Conservation (phyloP, 2,113 vertebrate genomes). For the Cichladusa arquata region DNA sequence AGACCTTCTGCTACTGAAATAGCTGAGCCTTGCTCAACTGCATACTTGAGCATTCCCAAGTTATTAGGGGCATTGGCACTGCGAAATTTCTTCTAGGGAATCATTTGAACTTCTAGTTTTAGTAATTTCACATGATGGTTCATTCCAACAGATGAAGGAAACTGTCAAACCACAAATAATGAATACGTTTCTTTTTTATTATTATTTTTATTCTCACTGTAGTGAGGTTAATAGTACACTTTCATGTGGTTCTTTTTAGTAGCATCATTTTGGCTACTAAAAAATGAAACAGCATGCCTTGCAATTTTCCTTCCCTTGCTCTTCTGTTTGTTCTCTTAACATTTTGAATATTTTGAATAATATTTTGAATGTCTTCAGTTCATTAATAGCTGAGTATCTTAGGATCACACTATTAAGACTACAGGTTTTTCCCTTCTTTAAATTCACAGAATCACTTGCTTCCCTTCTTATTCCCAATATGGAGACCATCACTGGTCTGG, state of each 20-base stretch:
- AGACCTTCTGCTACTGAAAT: neutral
- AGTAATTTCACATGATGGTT: neutral
- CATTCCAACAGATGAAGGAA: neutral
- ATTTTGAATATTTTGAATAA: too few relatives aligned
- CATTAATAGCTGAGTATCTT: slow-evolving; percentile 19
- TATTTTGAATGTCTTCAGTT: slow-evolving; percentile 39
- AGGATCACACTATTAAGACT: neutral
- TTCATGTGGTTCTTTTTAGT: neutral
- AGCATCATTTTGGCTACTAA: neutral
- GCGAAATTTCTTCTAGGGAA: neutral
- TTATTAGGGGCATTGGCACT: neutral
- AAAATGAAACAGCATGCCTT: neutral
- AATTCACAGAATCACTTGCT: neutral
- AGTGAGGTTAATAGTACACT: neutral
- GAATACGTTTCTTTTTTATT: neutral
- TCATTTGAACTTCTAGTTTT: neutral
- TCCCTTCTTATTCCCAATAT: neutral
- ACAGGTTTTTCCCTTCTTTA: neutral
- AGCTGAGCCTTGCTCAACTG: neutral
- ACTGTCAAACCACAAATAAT: neutral
- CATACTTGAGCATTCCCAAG: neutral
- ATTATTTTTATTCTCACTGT: neutral
- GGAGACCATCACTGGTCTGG: neutral
- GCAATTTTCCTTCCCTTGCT: neutral
- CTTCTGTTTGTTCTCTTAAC: neutral